Evolutionary conservation across 2,888 invertebrate species (phyloP), one percentile per base, ranked within the genome.

Genomic region (Sarcophaga subvicina): DNA sequence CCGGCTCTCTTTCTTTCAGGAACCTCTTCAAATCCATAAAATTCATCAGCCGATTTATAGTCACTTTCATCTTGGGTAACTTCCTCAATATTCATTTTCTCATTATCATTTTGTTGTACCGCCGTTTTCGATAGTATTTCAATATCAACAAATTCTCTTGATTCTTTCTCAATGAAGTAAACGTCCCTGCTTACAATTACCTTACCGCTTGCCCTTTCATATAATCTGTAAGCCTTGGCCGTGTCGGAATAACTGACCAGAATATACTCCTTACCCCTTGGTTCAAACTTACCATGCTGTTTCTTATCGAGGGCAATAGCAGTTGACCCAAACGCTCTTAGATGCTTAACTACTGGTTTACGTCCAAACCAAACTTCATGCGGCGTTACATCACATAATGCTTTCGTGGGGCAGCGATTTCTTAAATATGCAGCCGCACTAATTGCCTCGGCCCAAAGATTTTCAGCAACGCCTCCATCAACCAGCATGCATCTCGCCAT

Each of bases 141-240:
- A 25, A 64, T 25, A 22, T 64, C 11, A 64, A 64, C 64, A 64
- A 25, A 64, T 11, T 14, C 54, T 64, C 78, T 3, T 27, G 27
- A 27, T 27, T 27, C 27, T 27, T 4, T 27, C 4, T 27, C 27
- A 27, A 78, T 20, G 62, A 79, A 83, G 47, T 67, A 73, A 17
- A 83, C 78, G 49, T 79, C 83, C 60, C 64, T 64, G 64, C 83
- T 83, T n/a, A 83, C 54, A 12, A 83, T 79, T 22, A 73, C 66
- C 69, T 22, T 60, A 62, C 45, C 4, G 1, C 63, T 83, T n/a
- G 60, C 10, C 2, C 49, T 73, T 12, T 80, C 85, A 59, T 77
- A 85, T 37, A 85, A 27, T 22, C 80, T 17, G 49, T 85, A 85
- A 3, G 80, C 85, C 59, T 85, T 85, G 37, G 85, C 22, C 4